Percentiles rank a stretch among this genome's conserved stretches.
These are phyloP conservation scores for Eretmochelys imbricata DNA, from an alignment of 2,113 vertebrate genomes.

Conservation along the genomic window DNA sequence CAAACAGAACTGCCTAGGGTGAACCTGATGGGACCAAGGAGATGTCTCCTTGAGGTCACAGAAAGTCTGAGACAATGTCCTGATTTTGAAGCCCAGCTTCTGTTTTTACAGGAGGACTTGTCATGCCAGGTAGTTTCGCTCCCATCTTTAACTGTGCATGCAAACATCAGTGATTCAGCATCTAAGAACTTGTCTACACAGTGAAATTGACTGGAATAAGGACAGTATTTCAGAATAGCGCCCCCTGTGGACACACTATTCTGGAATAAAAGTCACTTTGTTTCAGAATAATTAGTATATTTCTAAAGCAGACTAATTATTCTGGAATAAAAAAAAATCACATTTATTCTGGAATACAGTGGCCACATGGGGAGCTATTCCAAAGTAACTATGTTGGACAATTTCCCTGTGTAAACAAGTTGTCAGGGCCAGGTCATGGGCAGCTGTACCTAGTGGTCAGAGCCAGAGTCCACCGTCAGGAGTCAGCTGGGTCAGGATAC, in stretches of 20 bases:
- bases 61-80: background rate
- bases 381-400: background rate
- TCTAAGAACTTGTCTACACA: background rate
- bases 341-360: background rate
- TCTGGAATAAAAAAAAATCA: background rate
- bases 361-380: background rate
- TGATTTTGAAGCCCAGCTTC: background rate
- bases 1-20: background rate
- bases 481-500: background rate
- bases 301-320: background rate
- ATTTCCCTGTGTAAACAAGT: background rate
- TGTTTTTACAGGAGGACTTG: background rate
- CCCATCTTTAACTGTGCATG: background rate
- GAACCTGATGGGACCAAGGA: background rate
- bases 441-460: background rate
- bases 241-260: background rate
- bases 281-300: background rate
- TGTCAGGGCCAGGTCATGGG: background rate
- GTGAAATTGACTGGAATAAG: background rate
- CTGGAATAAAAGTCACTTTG: background rate
- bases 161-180: background rate
- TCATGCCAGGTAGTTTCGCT: background rate
- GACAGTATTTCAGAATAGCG: background rate
- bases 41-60: background rate
- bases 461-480: background rate